Conservation (phyloP, 1,140 invertebrate species). For the Stegodyphus dumicola region DNA sequence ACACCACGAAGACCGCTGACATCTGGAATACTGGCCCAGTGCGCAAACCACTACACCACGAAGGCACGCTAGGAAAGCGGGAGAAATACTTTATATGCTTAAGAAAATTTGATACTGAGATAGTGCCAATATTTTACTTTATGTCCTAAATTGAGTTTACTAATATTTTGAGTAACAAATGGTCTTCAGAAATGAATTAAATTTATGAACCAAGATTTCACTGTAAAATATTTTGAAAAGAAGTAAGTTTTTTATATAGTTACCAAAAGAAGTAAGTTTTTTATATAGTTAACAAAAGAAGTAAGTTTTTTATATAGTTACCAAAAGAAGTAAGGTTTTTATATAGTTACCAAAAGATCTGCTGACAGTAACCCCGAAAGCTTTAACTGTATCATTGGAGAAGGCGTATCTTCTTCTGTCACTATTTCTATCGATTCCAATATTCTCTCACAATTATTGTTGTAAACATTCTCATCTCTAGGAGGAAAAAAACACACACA, state of each 20-base stretch:
- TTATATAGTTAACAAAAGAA: constrained; percentile 22
- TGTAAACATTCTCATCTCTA: constrained; percentile 29
- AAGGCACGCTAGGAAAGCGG: no score
- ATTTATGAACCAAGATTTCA: no score
- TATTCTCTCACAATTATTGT: constrained; percentile 25
- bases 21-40: no score
- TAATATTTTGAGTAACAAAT: background rate
- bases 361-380: constrained; percentile 37
- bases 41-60: no score
- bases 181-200: no score
- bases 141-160: no score
- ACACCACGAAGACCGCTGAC: no score
- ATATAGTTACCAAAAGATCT: constrained; percentile 32
- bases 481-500: background rate
- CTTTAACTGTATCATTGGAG: constrained; percentile 46
- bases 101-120: no score
- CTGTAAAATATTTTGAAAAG: background rate
- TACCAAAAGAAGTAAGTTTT: constrained; percentile 18
- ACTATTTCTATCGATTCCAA: constrained; percentile 7
- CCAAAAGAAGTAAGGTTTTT: background rate
- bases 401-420: background rate
- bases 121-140: no score
- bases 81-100: no score
- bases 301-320: constrained; percentile 3
- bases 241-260: background rate